Percentiles rank a stretch among this genome's conserved stretches.
Conservation (phyloP, 2,113 vertebrate species). For the Vulpes vulpes region DNA sequence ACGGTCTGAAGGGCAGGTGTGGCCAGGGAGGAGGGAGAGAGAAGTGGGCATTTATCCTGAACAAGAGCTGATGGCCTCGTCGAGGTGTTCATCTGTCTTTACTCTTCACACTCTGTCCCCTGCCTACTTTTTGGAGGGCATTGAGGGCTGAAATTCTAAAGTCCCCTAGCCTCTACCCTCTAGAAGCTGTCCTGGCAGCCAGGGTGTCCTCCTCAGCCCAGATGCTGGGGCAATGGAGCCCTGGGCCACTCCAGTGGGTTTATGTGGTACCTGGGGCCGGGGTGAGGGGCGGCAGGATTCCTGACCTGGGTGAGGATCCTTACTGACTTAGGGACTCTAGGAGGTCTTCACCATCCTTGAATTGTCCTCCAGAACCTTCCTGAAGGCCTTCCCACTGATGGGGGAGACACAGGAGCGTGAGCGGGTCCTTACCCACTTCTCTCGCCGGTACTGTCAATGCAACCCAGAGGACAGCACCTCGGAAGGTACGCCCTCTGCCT, state of each 20-base stretch:
- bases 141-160: neutral
- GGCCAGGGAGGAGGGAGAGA: neutral
- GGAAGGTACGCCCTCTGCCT: slow-evolving; percentile 81
- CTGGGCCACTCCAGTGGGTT: neutral
- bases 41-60: neutral
- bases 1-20: neutral
- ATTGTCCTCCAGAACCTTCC: slow-evolving; percentile 90
- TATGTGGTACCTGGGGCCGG: neutral
- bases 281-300: neutral
- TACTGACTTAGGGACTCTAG: neutral
- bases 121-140: neutral
- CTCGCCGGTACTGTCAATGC: slow-evolving; percentile 93
- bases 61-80: neutral
- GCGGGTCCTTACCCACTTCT: slow-evolving; percentile 95
- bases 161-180: neutral
- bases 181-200: neutral
- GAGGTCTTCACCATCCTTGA: neutral
- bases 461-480: slow-evolving; percentile 93
- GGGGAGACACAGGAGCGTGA: slow-evolving; percentile 98
- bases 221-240: neutral
- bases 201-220: neutral
- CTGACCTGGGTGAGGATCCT: neutral
- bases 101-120: neutral
- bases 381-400: slow-evolving; percentile 95
- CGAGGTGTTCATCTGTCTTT: neutral